Evolutionary conservation across 2,113 vertebrate genomes (phyloP).

Genomic region (zebrafish (Danio rerio)): GRCz12tu NC_133197.1:38981501-38982000

Average conservation of each 20-base stretch:
- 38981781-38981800: slow-evolving; percentile 89
- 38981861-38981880: background rate
- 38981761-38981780: slow-evolving; percentile 90
- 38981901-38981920: slow-evolving; percentile 1
- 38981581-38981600: slow-evolving; percentile 90
- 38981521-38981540: too few relatives aligned
- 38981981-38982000: background rate
- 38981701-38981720: background rate
- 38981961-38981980: background rate
- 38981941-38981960: background rate
- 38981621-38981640: slow-evolving; percentile 99
- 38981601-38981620: slow-evolving; percentile 86
- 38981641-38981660: slow-evolving; percentile 92
- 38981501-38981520: too few relatives aligned
- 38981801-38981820: slow-evolving; percentile 84
- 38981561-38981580: slow-evolving; percentile 74
- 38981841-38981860: background rate
- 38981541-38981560: background rate
- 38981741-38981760: slow-evolving; percentile 87
- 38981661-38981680: background rate
- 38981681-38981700: background rate
- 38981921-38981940: background rate
- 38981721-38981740: slow-evolving; percentile 88
- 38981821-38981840: slow-evolving; percentile 75
- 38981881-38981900: background rate